Base-by-base conservation (phyloP, 2,113 vertebrate genomes). In the Phyllopteryx taeniolatus region DNA sequence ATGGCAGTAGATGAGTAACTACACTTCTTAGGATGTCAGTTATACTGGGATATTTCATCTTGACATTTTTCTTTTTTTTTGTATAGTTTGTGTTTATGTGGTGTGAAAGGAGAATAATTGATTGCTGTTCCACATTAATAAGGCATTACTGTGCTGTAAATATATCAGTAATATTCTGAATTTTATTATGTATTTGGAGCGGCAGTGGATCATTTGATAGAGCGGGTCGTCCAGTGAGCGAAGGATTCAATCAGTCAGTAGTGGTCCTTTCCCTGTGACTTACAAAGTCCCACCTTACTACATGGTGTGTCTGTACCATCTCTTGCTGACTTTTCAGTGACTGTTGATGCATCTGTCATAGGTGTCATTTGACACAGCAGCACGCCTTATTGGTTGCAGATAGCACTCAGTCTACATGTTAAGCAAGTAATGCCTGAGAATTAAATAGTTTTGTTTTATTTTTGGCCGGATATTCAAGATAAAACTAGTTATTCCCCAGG, bases 11-110 rank as follows among this genome's bases (percentile, higher is more conserved):
- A 10, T 69, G 60, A 67, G 68, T 56, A 42, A 43, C 51, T 72
- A 65, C 78, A 27, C n/a, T 77, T 77, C 49, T 70, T 1, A 13
- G 47, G 47, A 57, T 62, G 43, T 82, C 39, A 4, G 22, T 68
- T 67, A 20, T 62, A 20, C 35, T 20, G 35, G 19, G n/a, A 20
- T 68, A 74, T 33, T 35, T 35, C 31, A 59, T 27, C 27, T 31
- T 75, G 20, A 2, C 47, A 17, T 49, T 17, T 27, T 27, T 27
- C 27, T 22, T 8, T 10, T 11, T 20, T 56, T 22, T 3, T 11
- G 9, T 9, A 10, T 56, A 56, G 1, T 22, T 22, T 11, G 53
- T n/a, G 53, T 1, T 3, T n/a, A 10, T 22, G 8, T 51, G 15
- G 6, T 19, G 49, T 56, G 53, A 10, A 4, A 56, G n/a, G 20